Evolutionary conservation across 1,140 invertebrate genomes (phyloP).

Genomic region (Aphaenogaster floridana): DNA sequence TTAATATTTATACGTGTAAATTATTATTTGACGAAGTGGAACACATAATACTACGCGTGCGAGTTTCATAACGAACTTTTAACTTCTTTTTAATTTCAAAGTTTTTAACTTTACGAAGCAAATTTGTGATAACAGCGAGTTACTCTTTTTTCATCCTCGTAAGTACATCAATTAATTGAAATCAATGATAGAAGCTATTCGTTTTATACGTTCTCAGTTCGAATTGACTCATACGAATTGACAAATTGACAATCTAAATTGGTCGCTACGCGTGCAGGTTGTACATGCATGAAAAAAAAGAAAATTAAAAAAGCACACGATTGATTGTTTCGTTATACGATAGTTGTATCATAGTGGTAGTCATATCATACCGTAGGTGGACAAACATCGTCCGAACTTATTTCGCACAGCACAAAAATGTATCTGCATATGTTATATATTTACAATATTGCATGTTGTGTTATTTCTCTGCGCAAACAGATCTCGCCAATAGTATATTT

Average conservation of each 20-base stretch:
- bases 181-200: background rate
- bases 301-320: background rate
- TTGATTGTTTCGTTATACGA: background rate
- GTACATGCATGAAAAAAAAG: background rate
- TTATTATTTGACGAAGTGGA: background rate
- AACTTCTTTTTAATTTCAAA: background rate
- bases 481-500: background rate
- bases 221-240: background rate
- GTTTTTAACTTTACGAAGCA: no score
- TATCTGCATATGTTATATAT: background rate
- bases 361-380: background rate
- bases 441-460: background rate
- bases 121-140: background rate
- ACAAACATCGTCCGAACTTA: slow-evolving; percentile 13
- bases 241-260: background rate
- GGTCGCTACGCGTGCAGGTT: background rate
- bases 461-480: slow-evolving; percentile 10
- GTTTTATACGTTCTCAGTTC: background rate
- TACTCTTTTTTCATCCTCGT: background rate
- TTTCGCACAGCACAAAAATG: background rate
- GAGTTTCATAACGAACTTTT: background rate
- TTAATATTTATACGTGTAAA: background rate
- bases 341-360: no score
- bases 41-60: background rate
- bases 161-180: background rate